Conservation (phyloP, 2,797 vertebrate species). For the Syndactyla subalaris region DNA sequence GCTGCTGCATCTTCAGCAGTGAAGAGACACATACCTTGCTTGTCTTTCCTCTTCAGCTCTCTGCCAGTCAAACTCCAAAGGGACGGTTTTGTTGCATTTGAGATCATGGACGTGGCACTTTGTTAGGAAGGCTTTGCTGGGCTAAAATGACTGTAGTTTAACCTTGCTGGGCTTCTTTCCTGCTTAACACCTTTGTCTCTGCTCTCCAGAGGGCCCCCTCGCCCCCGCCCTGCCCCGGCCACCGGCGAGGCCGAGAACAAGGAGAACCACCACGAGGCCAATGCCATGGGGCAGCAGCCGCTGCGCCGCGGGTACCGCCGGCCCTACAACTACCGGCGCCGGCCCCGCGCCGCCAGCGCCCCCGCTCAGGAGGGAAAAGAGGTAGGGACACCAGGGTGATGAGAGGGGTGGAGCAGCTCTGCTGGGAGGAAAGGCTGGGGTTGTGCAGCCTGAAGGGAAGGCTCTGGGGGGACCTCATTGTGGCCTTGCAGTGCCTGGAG, state of each 20-base stretch:
- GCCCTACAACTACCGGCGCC: constrained; percentile 79
- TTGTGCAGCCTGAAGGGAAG: background rate
- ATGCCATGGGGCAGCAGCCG: constrained; percentile 66
- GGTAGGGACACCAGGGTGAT: background rate
- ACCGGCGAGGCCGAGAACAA: constrained; percentile 78
- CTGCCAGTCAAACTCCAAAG: background rate
- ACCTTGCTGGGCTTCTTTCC: background rate
- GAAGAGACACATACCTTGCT: background rate
- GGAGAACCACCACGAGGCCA: constrained; percentile 77
- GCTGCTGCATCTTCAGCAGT: background rate
- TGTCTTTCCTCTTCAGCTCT: background rate
- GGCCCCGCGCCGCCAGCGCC: constrained; percentile 67
- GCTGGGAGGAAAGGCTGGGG: background rate
- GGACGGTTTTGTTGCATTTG: background rate
- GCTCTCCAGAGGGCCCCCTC: constrained; percentile 67
- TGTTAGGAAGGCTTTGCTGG: background rate
- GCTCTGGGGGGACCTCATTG: background rate
- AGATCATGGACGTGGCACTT: background rate
- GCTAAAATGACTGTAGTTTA: background rate
- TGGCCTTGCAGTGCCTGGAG: background rate
- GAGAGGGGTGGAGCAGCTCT: background rate
- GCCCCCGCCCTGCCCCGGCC: constrained; percentile 66
- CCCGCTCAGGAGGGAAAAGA: constrained; percentile 77
- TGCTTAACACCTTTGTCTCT: background rate
- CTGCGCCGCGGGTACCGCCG: constrained; percentile 76